Evolutionary conservation across 2,888 invertebrate genomes (phyloP).

Genomic region (Cantharis rufa): DNA sequence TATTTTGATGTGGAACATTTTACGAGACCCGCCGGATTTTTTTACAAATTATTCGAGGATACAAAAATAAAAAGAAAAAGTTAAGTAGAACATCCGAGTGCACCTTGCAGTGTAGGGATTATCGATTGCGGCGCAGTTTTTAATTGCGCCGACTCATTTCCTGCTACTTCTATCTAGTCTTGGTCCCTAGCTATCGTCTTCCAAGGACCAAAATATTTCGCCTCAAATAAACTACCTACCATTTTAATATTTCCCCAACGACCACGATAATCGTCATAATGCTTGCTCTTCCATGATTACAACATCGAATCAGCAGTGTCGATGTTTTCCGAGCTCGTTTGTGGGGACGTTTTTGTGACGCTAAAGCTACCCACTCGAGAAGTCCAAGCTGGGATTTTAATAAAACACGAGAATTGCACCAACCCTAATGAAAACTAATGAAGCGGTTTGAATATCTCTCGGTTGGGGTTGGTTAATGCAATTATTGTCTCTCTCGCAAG

Average conservation of each 20-base stretch:
- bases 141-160: constrained; percentile 46
- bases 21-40: background rate
- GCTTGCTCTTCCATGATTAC: constrained; percentile 26
- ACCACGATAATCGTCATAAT: constrained; percentile 27
- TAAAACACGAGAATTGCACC: constrained; percentile 33
- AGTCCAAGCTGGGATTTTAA: constrained; percentile 31
- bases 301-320: constrained; percentile 22
- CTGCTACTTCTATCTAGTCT: constrained; percentile 25
- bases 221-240: background rate
- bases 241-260: constrained; percentile 22
- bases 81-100: constrained; percentile 29
- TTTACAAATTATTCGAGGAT: background rate
- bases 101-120: constrained; percentile 41
- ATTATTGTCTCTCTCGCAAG: constrained; percentile 24
- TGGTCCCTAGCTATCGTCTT: constrained; percentile 6
- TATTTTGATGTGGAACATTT: background rate
- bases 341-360: constrained; percentile 26
- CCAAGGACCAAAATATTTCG: constrained; percentile 8
- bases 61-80: constrained; percentile 9
- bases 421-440: constrained; percentile 37
- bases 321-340: constrained; percentile 26
- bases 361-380: constrained; percentile 16
- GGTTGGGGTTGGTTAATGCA: constrained; percentile 25
- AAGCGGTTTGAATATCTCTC: constrained; percentile 32
- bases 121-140: constrained; percentile 46